Conservation (phyloP, 2,888 invertebrate genomes). For the Rutpela maculata region DNA sequence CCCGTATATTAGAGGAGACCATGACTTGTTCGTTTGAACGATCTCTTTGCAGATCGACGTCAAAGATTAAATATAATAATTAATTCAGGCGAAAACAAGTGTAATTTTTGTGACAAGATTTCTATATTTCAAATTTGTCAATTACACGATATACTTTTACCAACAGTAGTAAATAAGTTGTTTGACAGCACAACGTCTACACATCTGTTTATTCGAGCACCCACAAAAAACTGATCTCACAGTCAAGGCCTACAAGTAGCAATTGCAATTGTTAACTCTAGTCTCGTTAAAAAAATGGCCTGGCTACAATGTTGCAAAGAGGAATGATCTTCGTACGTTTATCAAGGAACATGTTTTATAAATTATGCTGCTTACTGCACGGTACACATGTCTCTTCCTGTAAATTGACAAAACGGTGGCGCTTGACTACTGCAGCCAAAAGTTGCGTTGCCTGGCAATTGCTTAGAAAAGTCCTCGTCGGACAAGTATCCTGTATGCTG, state of each 20-base stretch:
- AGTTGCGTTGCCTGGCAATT: background rate
- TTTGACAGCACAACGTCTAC: background rate
- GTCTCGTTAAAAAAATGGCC: slow-evolving; percentile 34
- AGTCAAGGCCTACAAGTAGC: slow-evolving; percentile 52
- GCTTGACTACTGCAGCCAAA: background rate
- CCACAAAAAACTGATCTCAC: slow-evolving; percentile 44
- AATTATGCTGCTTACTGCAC: slow-evolving; percentile 19
- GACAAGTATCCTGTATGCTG: too few species aligned
- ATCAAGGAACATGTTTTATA: slow-evolving; percentile 28
- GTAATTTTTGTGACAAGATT: background rate
- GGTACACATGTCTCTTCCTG: background rate
- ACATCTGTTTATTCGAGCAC: background rate
- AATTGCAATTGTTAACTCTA: slow-evolving; percentile 50
- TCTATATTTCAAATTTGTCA: background rate
- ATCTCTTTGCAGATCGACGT: too few species aligned
- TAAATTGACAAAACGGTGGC: background rate
- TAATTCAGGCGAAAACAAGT: background rate
- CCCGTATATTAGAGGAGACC: too few species aligned
- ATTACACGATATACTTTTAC: background rate
- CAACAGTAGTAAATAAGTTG: slow-evolving; percentile 1
- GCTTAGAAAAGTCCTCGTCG: background rate
- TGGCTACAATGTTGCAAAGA: slow-evolving; percentile 40
- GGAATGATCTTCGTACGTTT: slow-evolving; percentile 20
- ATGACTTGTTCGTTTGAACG: too few species aligned
- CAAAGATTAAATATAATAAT: too few species aligned